phyloP scores from a whole-genome alignment of 2,888 invertebrate species.

The Amphipyra tragopoginis region DNA sequence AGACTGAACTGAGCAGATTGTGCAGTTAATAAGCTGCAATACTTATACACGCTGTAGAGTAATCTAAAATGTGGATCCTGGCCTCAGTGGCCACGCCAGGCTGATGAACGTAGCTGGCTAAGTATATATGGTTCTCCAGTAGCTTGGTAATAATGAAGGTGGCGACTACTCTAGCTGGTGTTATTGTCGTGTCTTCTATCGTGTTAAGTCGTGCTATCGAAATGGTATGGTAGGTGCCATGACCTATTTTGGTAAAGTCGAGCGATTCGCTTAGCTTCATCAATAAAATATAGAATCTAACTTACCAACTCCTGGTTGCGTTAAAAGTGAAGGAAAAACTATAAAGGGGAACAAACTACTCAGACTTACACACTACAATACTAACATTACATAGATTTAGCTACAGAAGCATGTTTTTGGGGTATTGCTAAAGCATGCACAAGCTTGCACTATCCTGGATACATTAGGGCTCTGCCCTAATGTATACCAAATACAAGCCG shows the following conservation, averaged over 20 bases:
- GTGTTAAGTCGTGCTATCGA: constrained; percentile 36
- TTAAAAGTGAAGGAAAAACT: constrained; percentile 66
- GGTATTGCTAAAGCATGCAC: constrained; percentile 68
- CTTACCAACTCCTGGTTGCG: constrained; percentile 73
- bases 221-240: not conserved
- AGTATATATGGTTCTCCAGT: not conserved
- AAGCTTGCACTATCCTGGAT: constrained; percentile 59
- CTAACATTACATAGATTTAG: constrained; percentile 50
- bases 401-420: constrained; percentile 66
- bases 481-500: constrained; percentile 62
- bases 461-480: constrained; percentile 41
- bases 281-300: constrained; percentile 55
- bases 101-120: no score
- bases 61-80: no score
- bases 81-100: no score
- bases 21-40: not conserved
- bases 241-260: no score
- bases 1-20: no score
- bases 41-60: not conserved
- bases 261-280: no score
- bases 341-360: constrained; percentile 58
- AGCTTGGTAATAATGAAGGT: constrained; percentile 13
- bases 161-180: constrained; percentile 19
- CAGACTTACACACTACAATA: constrained; percentile 54
- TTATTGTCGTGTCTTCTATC: constrained; percentile 35